phyloP scores from a whole-genome alignment of 2,113 vertebrate genomes.

The Lucifuga dentata region DNA sequence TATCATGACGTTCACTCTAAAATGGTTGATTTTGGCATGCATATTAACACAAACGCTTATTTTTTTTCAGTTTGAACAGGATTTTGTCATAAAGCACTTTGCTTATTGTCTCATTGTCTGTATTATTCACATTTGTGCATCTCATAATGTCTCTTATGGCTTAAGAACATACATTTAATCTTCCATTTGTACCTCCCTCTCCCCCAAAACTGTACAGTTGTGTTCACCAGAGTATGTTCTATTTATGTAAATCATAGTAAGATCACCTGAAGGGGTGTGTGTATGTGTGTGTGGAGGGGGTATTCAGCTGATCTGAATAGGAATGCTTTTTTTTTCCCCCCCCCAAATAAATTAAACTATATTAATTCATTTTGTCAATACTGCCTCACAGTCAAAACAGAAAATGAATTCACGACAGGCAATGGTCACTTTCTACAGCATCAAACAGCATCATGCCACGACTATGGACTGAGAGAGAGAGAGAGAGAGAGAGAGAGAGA shows the following conservation, averaged over 20 bases:
- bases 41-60: slow-evolving; percentile 81
- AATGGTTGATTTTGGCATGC: slow-evolving; percentile 79
- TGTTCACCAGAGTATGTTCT: slow-evolving; percentile 54
- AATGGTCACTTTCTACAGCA: slow-evolving; percentile 78
- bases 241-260: slow-evolving; percentile 41
- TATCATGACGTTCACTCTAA: slow-evolving; percentile 79
- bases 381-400: slow-evolving; percentile 70
- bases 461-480: slow-evolving; percentile 67
- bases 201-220: slow-evolving; percentile 22
- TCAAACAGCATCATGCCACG: slow-evolving; percentile 82
- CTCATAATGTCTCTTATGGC: slow-evolving; percentile 78
- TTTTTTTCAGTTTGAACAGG: slow-evolving; percentile 66
- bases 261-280: slow-evolving; percentile 48
- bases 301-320: slow-evolving; percentile 43
- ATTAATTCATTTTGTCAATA: slow-evolving; percentile 69
- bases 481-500: slow-evolving; percentile 42
- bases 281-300: neutral
- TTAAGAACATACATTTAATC: slow-evolving; percentile 75
- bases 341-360: slow-evolving; percentile 44
- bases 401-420: slow-evolving; percentile 73
- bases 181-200: slow-evolving; percentile 19
- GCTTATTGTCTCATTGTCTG: slow-evolving; percentile 68
- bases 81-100: slow-evolving; percentile 76
- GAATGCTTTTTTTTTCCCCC: slow-evolving; percentile 47
- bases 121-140: slow-evolving; percentile 75